A percentile compares a stretch with the other conserved stretches of the same genome.
These are phyloP conservation scores for Poecilia wingei DNA, from an alignment of 2,797 vertebrate genomes.

Conservation along the genomic window DNA sequence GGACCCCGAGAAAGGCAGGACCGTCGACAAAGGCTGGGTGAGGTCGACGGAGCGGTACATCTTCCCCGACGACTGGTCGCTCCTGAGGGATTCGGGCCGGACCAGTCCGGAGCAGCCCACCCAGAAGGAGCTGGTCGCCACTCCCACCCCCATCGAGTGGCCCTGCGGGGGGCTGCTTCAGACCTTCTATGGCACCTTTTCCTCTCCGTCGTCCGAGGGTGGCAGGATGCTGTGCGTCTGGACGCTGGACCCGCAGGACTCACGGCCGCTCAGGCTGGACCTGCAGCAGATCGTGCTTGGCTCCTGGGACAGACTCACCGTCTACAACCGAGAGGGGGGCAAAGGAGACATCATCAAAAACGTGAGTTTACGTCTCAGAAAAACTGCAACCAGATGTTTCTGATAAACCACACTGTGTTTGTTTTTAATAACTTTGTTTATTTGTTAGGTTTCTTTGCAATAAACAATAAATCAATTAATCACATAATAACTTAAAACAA, in stretches of 20 bases:
- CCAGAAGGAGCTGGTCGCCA: slow-evolving; percentile 38
- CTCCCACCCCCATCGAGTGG: slow-evolving; percentile 69
- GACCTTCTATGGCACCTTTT: slow-evolving; percentile 89
- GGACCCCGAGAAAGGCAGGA: neutral
- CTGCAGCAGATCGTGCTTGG: slow-evolving; percentile 85
- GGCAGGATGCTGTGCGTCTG: slow-evolving; percentile 80
- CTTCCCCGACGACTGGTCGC: slow-evolving; percentile 35
- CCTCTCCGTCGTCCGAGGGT: slow-evolving; percentile 75
- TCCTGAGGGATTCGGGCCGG: slow-evolving; percentile 17
- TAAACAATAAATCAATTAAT: too few relatives aligned
- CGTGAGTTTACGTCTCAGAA: slow-evolving; percentile 63
- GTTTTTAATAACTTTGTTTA: neutral
- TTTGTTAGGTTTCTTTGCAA: too few relatives aligned
- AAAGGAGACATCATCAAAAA: slow-evolving; percentile 77
- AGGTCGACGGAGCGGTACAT: neutral
- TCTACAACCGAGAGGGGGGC: slow-evolving; percentile 77
- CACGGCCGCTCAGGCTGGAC: slow-evolving; percentile 85
- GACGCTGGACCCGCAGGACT: slow-evolving; percentile 88
- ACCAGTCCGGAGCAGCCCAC: slow-evolving; percentile 21
- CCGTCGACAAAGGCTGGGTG: neutral
- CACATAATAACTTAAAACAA: too few relatives aligned
- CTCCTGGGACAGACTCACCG: slow-evolving; percentile 76
- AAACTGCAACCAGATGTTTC: neutral
- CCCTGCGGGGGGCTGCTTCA: slow-evolving; percentile 84
- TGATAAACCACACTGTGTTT: neutral